Base-by-base conservation (phyloP, 2,797 vertebrate species). In the Astyanax mexicanus region DNA sequence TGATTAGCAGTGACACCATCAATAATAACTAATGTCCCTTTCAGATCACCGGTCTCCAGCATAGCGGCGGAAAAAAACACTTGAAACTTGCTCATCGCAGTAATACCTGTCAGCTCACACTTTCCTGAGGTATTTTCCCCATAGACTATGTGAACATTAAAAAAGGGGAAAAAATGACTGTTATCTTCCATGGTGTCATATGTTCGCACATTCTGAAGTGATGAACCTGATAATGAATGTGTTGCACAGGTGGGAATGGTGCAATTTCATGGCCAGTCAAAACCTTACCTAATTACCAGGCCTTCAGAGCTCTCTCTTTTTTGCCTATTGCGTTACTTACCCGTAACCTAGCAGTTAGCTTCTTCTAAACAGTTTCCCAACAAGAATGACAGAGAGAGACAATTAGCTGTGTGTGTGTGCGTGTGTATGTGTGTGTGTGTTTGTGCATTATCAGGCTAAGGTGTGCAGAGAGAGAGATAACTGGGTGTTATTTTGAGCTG, bases 401-500 rank as follows among this genome's bases (percentile, higher is more conserved):
- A 75, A 75, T 80, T 75, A 80, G 61, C 71, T 58, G 49, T 4
- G 25, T 55, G 52, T 54, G 23, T 4, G 9, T 10, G 19, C 25
- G 21, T 55, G 3, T 57, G 19, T 67, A 47, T 68, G 29, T 70
- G 44, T 54, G 21, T 72, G 21, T 32, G 32, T 60, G 37, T 55
- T 54, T 71, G 70, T 65, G 52, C 49, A 55, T 65, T 70, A 74
- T 57, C 66, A 54, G 51, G 54, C 11, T 37, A 44, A 21, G 58
- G 75, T 55, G 51, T 72, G 51, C 23, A 29, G 67, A 40, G 77
- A 57, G 55, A 23, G 61, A 69, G 54, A 74, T 77, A 71, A 47
- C 72, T 73, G 66, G 77, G 69, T 79, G 70, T 75, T 71, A 72
- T 82, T 82, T 76, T 75, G 45, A 78, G 74, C 51, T 72, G 40